phyloP scores from a whole-genome alignment of 2,113 vertebrate genomes.

The Mus pahari region DNA sequence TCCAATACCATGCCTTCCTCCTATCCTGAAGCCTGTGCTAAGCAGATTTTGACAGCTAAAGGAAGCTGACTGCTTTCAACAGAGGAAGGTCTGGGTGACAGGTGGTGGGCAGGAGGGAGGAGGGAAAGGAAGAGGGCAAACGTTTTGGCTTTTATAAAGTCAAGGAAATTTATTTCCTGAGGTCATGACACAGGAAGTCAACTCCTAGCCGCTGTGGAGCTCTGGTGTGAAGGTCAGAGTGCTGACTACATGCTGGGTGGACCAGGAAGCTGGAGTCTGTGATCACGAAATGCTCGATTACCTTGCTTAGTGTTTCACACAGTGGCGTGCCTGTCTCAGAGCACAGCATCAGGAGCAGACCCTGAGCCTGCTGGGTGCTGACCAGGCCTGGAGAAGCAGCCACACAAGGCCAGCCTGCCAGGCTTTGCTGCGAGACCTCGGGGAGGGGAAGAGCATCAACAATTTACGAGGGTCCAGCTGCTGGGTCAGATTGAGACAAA shows the following conservation, averaged over 20 bases:
- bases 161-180: conserved; percentile 93
- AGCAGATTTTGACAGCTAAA: conserved; percentile 76
- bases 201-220: conserved; percentile 87
- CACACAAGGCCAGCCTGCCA: conserved; percentile 71
- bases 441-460: conserved; percentile 70
- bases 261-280: conserved; percentile 83
- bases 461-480: conserved; percentile 86
- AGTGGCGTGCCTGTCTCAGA: conserved; percentile 78
- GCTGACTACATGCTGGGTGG: conserved; percentile 84
- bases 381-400: background rate
- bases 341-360: conserved; percentile 69
- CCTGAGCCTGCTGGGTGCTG: background rate
- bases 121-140: conserved; percentile 89
- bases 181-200: conserved; percentile 92
- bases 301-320: conserved; percentile 85
- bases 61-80: conserved; percentile 79
- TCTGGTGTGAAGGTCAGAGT: conserved; percentile 85
- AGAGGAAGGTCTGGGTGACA: conserved; percentile 79
- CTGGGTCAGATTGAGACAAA: conserved; percentile 85
- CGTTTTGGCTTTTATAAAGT: conserved; percentile 90
- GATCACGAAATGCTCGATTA: conserved; percentile 78
- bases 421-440: conserved; percentile 87
- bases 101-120: conserved; percentile 76
- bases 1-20: conserved; percentile 33
- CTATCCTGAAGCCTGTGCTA: conserved; percentile 70